Evolutionary conservation across 1,140 invertebrate genomes (phyloP).

Genomic region (Drosophila sturtevanti): DNA sequence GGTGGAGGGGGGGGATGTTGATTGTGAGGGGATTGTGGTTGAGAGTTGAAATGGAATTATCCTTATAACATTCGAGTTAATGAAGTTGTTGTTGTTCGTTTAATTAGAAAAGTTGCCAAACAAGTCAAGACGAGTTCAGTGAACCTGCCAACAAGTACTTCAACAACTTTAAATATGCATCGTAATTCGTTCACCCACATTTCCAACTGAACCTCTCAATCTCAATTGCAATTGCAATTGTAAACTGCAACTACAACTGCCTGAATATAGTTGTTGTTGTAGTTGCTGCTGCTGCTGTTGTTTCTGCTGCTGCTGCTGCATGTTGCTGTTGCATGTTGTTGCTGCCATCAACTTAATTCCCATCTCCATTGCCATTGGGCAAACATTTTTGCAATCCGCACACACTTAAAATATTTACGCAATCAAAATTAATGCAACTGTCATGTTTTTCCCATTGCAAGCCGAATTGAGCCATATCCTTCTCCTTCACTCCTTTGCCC

Average conservation of each 20-base stretch:
- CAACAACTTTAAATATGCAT: constrained; percentile 52
- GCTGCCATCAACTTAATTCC: background rate
- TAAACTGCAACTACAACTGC: constrained; percentile 38
- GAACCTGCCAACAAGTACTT: constrained; percentile 31
- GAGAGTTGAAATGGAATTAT: background rate
- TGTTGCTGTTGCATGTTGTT: background rate
- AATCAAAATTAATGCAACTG: constrained; percentile 81
- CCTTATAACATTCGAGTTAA: constrained; percentile 1
- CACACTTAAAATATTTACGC: constrained; percentile 77
- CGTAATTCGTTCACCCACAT: constrained; percentile 19
- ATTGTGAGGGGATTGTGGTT: no score
- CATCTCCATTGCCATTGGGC: constrained; percentile 19
- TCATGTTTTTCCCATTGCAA: constrained; percentile 60
- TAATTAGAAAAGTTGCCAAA: constrained; percentile 65
- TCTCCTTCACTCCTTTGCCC: constrained; percentile 3
- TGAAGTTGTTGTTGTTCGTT: constrained; percentile 46
- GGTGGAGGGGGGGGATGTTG: no score
- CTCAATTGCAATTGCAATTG: constrained; percentile 20
- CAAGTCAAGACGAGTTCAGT: background rate
- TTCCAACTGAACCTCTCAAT: constrained; percentile 33
- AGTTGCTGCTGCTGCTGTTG: background rate
- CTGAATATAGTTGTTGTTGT: background rate
- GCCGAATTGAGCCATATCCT: constrained; percentile 1
- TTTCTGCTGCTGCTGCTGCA: background rate
- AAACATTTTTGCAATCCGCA: constrained; percentile 71